Evolutionary conservation across 2,888 invertebrate genomes (phyloP), one percentile per base, ranked within the genome.

Genomic region (Ochropleura plecta): DNA sequence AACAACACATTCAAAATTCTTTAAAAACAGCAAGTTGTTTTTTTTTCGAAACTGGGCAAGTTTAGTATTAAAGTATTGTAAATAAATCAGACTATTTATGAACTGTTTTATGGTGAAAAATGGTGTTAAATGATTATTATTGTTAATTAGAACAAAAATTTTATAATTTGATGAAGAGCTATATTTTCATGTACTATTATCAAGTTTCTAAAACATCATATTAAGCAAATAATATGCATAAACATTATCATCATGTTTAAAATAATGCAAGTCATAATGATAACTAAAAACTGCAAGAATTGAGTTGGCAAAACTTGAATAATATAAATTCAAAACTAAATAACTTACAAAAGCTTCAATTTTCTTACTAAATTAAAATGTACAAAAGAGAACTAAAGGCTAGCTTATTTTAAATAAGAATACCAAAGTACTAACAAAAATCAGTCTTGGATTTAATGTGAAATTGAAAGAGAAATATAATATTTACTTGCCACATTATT

Each of bases 361-460:
- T 71, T 78, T 66, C 12, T 67, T 70, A 59, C 55, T 59, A 69
- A 68, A 79, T 67, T 62, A 78, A 59, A 70, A 77, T 64, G 44
- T 81, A 73, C 65, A 83, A 63, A 59, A 59, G 55, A 78, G 30
- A 77, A 68, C 51, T 77, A 68, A 79, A 73, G 7, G 59, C 69
- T 85, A 85, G 55, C 73, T 73, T 85, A 84, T 60, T 68, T 70
- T 82, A 83, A 85, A 83, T 85, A 73, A 87, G 49, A 74, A 80
- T 79, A 71, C 79, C 85, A 71, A 78, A 84, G 66, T 84, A 84
- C 77, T 88, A 90, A 90, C 79, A 75, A 91, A 92, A 91, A 89
- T 92, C 92, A 92, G 92, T 92, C 92, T 92, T 91, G 79, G 86
- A 81, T 81, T 88, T 81, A 86, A 86, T 75, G 59, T 62, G 67